Evolutionary conservation across 2,797 vertebrate genomes (phyloP).

Genomic region (Anguilla pacifica): DNA sequence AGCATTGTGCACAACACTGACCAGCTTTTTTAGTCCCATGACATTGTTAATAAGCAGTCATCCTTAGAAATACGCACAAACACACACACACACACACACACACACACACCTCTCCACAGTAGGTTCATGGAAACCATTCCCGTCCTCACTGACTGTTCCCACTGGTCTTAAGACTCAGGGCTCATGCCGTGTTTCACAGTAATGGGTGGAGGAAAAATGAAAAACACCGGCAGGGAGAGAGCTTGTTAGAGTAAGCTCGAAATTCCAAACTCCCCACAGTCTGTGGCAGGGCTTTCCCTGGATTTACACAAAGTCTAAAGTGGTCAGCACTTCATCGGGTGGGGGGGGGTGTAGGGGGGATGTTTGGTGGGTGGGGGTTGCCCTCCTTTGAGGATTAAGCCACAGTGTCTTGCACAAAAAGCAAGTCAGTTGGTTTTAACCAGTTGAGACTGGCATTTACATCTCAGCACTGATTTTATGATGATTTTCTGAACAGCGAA

Average conservation of each 20-base stretch:
- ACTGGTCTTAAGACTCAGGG: neutral
- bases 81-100: slow-evolving; percentile 13
- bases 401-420: neutral
- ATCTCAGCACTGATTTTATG: neutral
- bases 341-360: no score
- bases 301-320: neutral
- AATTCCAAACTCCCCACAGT: neutral
- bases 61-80: neutral
- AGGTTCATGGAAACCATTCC: neutral
- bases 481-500: no score
- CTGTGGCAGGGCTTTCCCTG: slow-evolving; percentile 9
- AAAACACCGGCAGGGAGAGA: neutral
- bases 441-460: neutral
- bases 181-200: neutral
- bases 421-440: neutral
- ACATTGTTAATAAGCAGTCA: neutral
- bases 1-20: neutral
- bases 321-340: neutral
- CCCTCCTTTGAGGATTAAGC: neutral
- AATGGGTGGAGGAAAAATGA: neutral
- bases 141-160: slow-evolving; percentile 7
- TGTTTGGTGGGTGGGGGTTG: neutral
- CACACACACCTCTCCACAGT: neutral
- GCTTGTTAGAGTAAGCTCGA: neutral
- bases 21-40: neutral